These are phyloP conservation scores for Sycobia sp. DNA, from an alignment of 1,140 invertebrate genomes.

Conservation along the genomic window DNA sequence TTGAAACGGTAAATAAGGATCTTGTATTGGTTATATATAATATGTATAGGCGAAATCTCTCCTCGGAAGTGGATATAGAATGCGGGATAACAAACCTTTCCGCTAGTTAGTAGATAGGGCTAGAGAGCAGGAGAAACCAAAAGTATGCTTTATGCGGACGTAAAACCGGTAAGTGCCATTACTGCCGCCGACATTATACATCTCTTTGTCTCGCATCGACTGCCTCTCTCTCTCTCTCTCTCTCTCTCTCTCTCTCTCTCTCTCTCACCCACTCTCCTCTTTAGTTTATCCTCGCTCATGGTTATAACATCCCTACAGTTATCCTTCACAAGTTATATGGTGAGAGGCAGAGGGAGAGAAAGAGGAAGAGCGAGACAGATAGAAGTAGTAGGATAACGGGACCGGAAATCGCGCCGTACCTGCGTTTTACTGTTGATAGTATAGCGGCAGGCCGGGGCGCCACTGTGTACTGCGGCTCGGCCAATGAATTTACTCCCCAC, in stretches of 20 bases:
- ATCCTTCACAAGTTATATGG: neutral
- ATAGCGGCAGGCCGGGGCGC: neutral
- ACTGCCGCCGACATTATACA: too few species aligned
- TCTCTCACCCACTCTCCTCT: too few species aligned
- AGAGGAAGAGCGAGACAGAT: too few species aligned
- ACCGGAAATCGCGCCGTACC: slow-evolving; percentile 8
- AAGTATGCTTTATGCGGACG: slow-evolving; percentile 14
- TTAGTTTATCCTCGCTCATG: too few species aligned
- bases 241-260: neutral
- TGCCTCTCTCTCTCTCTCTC: neutral
- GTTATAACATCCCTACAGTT: too few species aligned
- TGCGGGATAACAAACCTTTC: too few species aligned
- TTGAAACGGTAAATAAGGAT: too few species aligned
- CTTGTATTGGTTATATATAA: too few species aligned
- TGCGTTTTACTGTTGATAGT: slow-evolving; percentile 13
- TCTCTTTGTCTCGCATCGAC: too few species aligned
- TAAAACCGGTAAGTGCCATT: slow-evolving; percentile 20
- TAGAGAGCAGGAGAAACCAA: slow-evolving; percentile 6
- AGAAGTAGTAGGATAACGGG: too few species aligned
- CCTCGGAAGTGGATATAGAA: too few species aligned
- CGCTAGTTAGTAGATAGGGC: neutral
- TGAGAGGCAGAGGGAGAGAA: neutral
- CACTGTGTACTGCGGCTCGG: neutral
- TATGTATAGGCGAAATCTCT: too few species aligned
- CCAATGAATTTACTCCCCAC: slow-evolving; percentile 4